Conservation (phyloP, 2,113 vertebrate species). For the Oreocharis arfaki region DNA sequence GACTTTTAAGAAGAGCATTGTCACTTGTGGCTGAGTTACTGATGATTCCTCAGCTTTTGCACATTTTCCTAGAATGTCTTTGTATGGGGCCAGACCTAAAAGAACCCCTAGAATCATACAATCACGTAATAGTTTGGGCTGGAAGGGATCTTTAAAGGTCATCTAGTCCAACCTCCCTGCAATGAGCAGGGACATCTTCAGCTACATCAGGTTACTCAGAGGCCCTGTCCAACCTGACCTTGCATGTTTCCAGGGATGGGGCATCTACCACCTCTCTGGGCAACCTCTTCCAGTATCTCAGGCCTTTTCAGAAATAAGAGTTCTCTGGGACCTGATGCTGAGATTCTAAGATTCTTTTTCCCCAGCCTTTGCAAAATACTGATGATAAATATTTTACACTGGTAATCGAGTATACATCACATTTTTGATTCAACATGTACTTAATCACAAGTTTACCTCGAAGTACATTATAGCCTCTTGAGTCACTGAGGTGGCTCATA, state of each 20-base stretch:
- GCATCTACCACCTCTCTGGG: background rate
- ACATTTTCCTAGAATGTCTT: background rate
- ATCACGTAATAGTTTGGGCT: background rate
- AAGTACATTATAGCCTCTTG: background rate
- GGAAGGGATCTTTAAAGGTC: background rate
- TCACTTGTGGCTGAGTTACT: background rate
- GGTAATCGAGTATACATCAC: fast-evolving
- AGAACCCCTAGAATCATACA: background rate
- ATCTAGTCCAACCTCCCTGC: background rate
- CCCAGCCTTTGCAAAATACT: background rate
- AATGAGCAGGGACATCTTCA: background rate
- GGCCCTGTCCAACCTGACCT: background rate
- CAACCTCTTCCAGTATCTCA: background rate
- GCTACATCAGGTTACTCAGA: background rate
- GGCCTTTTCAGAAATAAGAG: background rate
- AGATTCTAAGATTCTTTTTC: background rate
- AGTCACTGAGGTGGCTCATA: background rate
- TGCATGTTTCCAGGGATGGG: background rate
- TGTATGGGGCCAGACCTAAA: background rate
- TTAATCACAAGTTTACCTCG: background rate
- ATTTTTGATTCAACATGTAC: background rate
- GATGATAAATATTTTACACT: background rate
- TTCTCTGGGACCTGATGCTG: background rate
- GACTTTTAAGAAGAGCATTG: background rate
- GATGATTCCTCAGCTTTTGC: background rate